These are phyloP conservation scores for Oryzias celebensis DNA, from an alignment of 2,113 vertebrate species.

Conservation along the genomic window DNA sequence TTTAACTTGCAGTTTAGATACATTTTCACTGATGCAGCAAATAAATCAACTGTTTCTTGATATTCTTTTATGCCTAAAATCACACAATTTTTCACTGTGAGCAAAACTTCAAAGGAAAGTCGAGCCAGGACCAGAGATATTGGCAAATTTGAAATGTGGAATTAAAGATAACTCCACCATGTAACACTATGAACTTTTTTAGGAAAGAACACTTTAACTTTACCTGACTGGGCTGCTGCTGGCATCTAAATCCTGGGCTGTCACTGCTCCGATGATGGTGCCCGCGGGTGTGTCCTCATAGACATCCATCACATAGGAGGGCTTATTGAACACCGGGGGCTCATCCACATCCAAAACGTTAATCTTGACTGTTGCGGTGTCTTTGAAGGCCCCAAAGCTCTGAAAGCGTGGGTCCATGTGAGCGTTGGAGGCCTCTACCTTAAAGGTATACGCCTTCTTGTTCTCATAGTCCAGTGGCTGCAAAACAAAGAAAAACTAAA, in stretches of 20 bases:
- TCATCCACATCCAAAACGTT: conserved; percentile 95
- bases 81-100: not conserved
- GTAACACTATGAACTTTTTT: conserved; percentile 2
- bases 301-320: conserved; percentile 92
- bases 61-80: not conserved
- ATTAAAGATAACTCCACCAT: not conserved
- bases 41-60: no score
- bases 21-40: no score
- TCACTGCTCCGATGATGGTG: conserved; percentile 95
- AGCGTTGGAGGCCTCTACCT: conserved; percentile 92
- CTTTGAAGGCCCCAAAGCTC: conserved; percentile 91
- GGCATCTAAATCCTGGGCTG: conserved; percentile 93
- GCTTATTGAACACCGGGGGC: conserved; percentile 93
- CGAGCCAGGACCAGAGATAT: not conserved
- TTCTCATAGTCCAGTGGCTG: conserved; percentile 94
- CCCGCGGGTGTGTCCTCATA: conserved; percentile 93
- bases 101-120: not conserved
- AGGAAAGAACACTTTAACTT: conserved; percentile 35
- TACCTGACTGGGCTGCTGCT: conserved; percentile 91
- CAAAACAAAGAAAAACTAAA: conserved; percentile 2
- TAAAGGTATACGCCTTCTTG: conserved; percentile 96
- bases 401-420: conserved; percentile 92
- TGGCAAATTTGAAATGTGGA: not conserved
- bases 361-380: conserved; percentile 95
- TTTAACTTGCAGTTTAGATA: no score